Evolutionary conservation across 2,113 vertebrate genomes (phyloP).

Genomic region (Podocnemis expansa): DNA sequence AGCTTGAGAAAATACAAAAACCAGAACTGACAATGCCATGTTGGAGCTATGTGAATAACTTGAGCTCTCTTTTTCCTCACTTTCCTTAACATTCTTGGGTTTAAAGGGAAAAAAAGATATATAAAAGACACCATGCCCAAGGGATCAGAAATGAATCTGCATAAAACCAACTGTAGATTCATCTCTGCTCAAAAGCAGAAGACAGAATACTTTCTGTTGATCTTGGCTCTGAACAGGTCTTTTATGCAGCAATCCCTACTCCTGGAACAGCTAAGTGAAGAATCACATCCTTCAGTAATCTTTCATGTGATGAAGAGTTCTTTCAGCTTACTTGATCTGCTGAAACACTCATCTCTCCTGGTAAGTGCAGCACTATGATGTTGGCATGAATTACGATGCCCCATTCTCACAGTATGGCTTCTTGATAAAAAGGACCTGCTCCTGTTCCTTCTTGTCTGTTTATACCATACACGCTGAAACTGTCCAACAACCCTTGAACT

Average conservation of each 20-base stretch:
- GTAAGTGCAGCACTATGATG: neutral
- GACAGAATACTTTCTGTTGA: neutral
- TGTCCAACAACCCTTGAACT: neutral
- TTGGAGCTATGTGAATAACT: neutral
- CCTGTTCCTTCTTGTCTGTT: neutral
- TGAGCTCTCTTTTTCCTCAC: neutral
- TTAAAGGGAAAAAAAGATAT: neutral
- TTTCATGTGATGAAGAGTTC: neutral
- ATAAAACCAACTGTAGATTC: neutral
- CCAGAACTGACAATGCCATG: neutral
- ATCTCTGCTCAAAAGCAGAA: neutral
- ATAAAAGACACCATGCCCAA: too few species aligned
- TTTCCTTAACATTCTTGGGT: neutral
- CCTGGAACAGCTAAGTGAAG: neutral
- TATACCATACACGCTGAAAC: neutral
- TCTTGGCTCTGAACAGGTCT: neutral
- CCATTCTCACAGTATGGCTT: neutral
- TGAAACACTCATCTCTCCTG: neutral
- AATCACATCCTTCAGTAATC: neutral
- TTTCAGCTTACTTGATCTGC: too few species aligned
- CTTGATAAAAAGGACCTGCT: neutral
- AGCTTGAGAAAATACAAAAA: neutral
- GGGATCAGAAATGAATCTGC: neutral
- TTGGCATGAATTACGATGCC: neutral
- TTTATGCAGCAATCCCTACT: neutral